phyloP scores from a whole-genome alignment of 1,140 invertebrate species.

The Aphaenogaster floridana region DNA sequence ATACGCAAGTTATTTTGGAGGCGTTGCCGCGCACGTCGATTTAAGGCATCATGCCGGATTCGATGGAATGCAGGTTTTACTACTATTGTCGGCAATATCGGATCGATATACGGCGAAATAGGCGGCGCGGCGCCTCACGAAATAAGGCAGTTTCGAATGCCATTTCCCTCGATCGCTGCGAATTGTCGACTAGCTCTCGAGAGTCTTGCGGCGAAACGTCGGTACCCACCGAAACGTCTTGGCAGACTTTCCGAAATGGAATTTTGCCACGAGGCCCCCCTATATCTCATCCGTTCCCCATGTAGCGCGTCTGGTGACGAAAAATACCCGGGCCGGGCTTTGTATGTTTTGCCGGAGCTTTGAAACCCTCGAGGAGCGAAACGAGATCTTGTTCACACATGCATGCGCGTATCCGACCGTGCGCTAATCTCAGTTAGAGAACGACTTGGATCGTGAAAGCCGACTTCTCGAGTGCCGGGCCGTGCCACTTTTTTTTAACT shows the following conservation, averaged over 20 bases:
- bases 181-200: slow-evolving; percentile 33
- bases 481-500: not conserved
- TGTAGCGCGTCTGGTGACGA: slow-evolving; percentile 1
- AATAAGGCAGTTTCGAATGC: slow-evolving; percentile 35
- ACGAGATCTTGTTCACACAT: slow-evolving; percentile 37
- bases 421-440: slow-evolving; percentile 54
- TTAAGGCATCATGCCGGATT: slow-evolving; percentile 7
- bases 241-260: slow-evolving; percentile 63
- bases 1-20: not conserved
- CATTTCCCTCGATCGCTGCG: slow-evolving; percentile 41
- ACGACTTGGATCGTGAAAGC: slow-evolving; percentile 61
- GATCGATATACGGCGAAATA: slow-evolving; percentile 53
- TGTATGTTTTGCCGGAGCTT: slow-evolving; percentile 40
- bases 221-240: slow-evolving; percentile 33
- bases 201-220: slow-evolving; percentile 27
- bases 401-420: slow-evolving; percentile 33
- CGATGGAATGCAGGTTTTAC: not conserved
- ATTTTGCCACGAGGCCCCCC: slow-evolving; percentile 26
- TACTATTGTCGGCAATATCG: slow-evolving; percentile 25
- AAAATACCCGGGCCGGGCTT: slow-evolving; percentile 21
- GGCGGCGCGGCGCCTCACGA: not conserved
- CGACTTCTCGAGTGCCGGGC: slow-evolving; percentile 39
- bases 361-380: slow-evolving; percentile 41
- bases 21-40: slow-evolving; percentile 4
- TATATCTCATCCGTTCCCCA: slow-evolving; percentile 41